Evolutionary conservation across 2,888 invertebrate genomes (phyloP).

Genomic region (Synergus laeviventris): DNA sequence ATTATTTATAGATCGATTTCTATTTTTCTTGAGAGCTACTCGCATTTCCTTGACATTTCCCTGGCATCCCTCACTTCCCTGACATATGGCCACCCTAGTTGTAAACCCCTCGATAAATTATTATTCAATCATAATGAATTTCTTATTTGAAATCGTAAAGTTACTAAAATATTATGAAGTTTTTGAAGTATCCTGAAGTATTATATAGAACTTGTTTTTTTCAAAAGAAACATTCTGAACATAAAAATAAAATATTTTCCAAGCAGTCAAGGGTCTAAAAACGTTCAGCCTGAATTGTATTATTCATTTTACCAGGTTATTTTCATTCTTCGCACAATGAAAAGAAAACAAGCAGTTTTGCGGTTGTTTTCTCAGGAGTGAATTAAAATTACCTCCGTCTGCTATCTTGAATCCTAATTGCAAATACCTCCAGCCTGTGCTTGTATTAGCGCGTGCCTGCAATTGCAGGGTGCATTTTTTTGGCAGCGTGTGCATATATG

Average conservation of each 20-base stretch:
- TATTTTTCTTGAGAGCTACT: too few relatives aligned
- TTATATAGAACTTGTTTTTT: background rate
- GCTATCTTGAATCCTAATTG: constrained; percentile 4
- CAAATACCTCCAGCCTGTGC: background rate
- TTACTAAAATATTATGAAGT: too few relatives aligned
- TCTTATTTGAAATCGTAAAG: too few relatives aligned
- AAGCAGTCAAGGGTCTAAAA: background rate
- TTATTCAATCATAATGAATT: too few relatives aligned
- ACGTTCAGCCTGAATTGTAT: background rate
- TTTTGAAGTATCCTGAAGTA: too few relatives aligned
- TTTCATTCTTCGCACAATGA: background rate
- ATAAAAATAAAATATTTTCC: background rate
- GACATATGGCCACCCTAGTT: too few relatives aligned
- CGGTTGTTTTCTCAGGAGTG: background rate
- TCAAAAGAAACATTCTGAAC: background rate
- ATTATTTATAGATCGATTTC: too few relatives aligned
- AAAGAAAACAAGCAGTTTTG: background rate
- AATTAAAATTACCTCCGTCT: background rate
- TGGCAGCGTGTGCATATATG: background rate
- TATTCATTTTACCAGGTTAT: background rate
- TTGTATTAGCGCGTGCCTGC: background rate
- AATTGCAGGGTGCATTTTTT: background rate
- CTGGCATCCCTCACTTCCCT: too few relatives aligned
- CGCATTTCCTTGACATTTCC: too few relatives aligned
- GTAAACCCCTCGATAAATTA: too few relatives aligned